Base-by-base conservation (phyloP, 2,113 vertebrate genomes). In the Semicossyphus pulcher region DNA sequence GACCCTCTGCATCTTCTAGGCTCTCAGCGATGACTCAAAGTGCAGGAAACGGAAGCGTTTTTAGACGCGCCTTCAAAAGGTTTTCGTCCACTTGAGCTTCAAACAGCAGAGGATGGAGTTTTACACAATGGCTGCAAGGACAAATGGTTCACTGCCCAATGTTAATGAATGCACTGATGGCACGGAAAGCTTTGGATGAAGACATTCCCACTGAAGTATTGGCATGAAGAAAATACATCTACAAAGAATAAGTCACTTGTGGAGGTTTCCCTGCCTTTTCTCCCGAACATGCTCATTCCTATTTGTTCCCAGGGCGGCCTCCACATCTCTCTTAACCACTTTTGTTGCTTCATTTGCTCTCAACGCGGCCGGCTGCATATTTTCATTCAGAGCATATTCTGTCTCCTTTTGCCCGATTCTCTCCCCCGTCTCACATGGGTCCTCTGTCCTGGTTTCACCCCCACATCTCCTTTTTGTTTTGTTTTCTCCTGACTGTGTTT, bases 381-480 rank as follows among this genome's bases (percentile, higher is more conserved):
- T 69, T 52, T 62, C 39, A 28, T 23, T 74, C 41, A 11, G 18
- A 21, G 29, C 28, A 4, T 70, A 37, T 42, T n/a, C 44, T 41
- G 11, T 37, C 32, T 41, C 11, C 31, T 57, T 71, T 28, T 0
- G 4, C 21, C 47, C 36, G 7, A 11, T 36, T 37, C 29, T 10
- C 11, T 48, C 39, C 32, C 36, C 56, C 42, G 29, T 49, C 56
- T 36, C 48, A 11, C 62, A 25, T n/a, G 3, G 42, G 48, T 48
- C 47, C 20, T 37, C 53, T 37, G 52, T 69, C 72, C 80, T 72
- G 12, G 48, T 29, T 70, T 83, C 39, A 64, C 51, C 47, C 15
- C 31, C n/a, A 0, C 41, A 34, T 49, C 15, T n/a, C 29, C 23
- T 28, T 34, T 14, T 16, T 31, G 11, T 31, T 28, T 32, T 20